phyloP scores from a whole-genome alignment of 2,797 vertebrate genomes.

The Danio choprae region DNA sequence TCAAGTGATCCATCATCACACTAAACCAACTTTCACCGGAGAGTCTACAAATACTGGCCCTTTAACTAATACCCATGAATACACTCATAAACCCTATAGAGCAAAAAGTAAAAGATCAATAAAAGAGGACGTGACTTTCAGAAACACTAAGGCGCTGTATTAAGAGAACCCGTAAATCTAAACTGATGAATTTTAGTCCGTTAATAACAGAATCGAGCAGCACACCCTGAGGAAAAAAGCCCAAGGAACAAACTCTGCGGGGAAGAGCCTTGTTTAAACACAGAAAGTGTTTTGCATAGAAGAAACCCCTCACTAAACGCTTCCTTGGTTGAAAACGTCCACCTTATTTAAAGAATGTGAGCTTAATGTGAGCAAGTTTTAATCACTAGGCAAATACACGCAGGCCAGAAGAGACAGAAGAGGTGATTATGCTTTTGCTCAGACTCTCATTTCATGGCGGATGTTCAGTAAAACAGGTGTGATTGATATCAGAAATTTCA shows the following conservation, averaged over 20 bases:
- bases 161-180: conserved; percentile 4
- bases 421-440: conserved; percentile 17
- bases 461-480: background rate
- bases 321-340: background rate
- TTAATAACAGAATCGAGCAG: background rate
- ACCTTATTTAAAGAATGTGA: conserved; percentile 9
- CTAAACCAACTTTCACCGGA: background rate
- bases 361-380: conserved; percentile 16
- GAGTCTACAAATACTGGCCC: conserved; percentile 17
- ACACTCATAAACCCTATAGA: background rate
- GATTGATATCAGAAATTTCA: conserved; percentile 5
- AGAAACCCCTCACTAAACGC: background rate
- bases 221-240: background rate
- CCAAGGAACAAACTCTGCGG: background rate
- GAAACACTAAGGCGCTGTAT: background rate
- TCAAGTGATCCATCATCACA: conserved; percentile 8
- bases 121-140: background rate
- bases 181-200: background rate
- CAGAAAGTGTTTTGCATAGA: background rate
- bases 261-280: conserved; percentile 9
- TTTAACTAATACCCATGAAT: background rate
- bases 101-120: background rate
- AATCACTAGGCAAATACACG: conserved; percentile 13
- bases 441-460: conserved; percentile 9
- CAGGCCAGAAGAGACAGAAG: background rate